A percentile compares a stretch with the other conserved stretches of the same genome.
phyloP scores from a whole-genome alignment of 2,113 vertebrate species.

The Cariama cristata region DNA sequence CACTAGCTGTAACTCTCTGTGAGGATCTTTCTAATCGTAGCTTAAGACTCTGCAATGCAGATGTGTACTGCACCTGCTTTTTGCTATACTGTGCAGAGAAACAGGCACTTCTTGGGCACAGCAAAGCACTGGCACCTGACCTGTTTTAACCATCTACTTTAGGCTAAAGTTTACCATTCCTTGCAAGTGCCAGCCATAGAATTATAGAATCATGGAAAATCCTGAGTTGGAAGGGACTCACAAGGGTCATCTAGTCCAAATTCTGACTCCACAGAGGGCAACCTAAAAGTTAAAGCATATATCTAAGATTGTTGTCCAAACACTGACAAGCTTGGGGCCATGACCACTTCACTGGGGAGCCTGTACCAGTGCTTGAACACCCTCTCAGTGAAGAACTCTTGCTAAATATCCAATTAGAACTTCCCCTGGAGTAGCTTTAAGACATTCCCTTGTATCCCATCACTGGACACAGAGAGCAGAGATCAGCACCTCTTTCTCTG shows the following conservation, averaged over 20 bases:
- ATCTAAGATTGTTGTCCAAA: neutral
- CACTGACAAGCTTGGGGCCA: neutral
- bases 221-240: neutral
- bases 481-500: neutral
- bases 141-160: neutral
- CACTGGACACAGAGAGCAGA: neutral
- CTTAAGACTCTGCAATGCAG: neutral
- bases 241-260: fast-evolving
- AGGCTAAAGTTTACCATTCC: neutral
- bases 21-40: neutral
- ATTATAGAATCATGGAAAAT: neutral
- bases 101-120: neutral
- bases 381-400: neutral
- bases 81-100: neutral
- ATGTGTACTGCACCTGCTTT: neutral
- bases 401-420: neutral
- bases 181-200: neutral
- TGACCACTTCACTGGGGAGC: neutral
- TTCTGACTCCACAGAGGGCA: neutral
- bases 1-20: neutral
- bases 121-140: neutral
- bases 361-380: neutral
- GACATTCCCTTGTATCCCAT: neutral
- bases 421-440: neutral
- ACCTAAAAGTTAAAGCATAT: neutral